These are phyloP conservation scores for Tragulus kanchil DNA, from an alignment of 2,113 vertebrate genomes.

Conservation along the genomic window DNA sequence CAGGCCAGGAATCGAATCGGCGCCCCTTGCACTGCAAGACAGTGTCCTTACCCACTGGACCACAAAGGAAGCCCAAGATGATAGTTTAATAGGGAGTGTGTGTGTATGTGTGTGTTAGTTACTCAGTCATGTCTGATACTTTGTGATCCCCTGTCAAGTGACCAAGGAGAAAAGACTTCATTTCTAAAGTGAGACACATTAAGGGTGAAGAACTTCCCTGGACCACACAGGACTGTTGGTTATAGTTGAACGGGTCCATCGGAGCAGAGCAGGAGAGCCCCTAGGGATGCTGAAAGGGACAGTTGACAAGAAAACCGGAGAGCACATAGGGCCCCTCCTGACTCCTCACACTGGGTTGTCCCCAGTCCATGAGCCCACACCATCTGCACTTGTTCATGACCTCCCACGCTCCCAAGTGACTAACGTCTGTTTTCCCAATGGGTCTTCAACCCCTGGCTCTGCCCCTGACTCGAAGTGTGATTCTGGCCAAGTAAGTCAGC, in stretches of 20 bases:
- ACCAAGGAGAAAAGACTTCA: neutral
- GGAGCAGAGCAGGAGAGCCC: neutral
- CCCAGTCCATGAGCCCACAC: accelerated
- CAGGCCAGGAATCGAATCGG: too few relatives aligned
- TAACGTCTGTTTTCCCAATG: neutral
- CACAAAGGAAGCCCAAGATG: neutral
- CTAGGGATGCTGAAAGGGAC: neutral
- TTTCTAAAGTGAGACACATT: neutral
- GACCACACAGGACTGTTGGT: neutral
- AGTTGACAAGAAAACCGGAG: neutral
- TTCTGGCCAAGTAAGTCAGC: neutral
- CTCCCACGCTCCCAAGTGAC: neutral
- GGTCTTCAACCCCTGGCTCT: neutral
- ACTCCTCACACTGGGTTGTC: neutral
- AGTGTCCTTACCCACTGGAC: too few relatives aligned
- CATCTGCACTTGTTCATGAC: neutral
- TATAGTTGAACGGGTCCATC: neutral
- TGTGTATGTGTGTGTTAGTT: neutral
- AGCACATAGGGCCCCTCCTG: neutral
- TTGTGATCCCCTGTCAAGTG: neutral
- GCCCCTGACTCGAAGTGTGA: too few relatives aligned
- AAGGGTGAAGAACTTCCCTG: neutral
- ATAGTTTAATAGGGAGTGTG: neutral
- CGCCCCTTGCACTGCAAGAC: too few relatives aligned
- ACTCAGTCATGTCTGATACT: neutral